Evolutionary conservation across 2,888 invertebrate species (phyloP).

Genomic region (Drosophila bunnanda): DNA sequence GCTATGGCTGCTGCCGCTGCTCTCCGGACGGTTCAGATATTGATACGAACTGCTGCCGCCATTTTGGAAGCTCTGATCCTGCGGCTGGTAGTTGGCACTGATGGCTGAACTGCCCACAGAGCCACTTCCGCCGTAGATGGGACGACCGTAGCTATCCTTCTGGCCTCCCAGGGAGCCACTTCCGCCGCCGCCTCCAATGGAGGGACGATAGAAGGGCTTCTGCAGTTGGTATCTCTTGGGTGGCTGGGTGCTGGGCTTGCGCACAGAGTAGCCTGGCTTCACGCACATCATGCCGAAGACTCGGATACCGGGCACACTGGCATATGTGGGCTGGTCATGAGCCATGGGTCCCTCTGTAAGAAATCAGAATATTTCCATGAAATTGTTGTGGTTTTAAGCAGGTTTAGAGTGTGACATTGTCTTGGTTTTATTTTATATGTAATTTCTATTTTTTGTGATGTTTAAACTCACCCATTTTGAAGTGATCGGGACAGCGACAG

Average conservation of each 20-base stretch:
- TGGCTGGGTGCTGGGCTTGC: slow-evolving; percentile 83
- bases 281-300: slow-evolving; percentile 98
- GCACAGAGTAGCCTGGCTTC: slow-evolving; percentile 85
- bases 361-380: not conserved
- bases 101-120: slow-evolving; percentile 61
- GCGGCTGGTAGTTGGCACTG: slow-evolving; percentile 79
- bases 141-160: slow-evolving; percentile 73
- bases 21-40: slow-evolving; percentile 84
- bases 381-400: not conserved
- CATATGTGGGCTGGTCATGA: slow-evolving; percentile 96
- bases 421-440: not conserved
- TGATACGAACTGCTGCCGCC: slow-evolving; percentile 81
- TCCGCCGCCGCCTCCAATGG: slow-evolving; percentile 15
- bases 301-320: slow-evolving; percentile 95
- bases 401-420: not conserved
- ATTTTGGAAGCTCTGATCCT: slow-evolving; percentile 76
- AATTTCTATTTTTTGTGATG: not conserved
- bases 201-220: slow-evolving; percentile 83
- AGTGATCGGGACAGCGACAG: slow-evolving; percentile 94
- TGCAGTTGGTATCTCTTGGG: slow-evolving; percentile 84
- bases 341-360: slow-evolving; percentile 95
- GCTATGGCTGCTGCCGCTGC: slow-evolving; percentile 71
- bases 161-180: slow-evolving; percentile 50
- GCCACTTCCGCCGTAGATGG: slow-evolving; percentile 63
- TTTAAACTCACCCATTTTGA: slow-evolving; percentile 89